phyloP scores from a whole-genome alignment of 1,140 invertebrate genomes.

The Meloidogyne chitwoodi region DNA sequence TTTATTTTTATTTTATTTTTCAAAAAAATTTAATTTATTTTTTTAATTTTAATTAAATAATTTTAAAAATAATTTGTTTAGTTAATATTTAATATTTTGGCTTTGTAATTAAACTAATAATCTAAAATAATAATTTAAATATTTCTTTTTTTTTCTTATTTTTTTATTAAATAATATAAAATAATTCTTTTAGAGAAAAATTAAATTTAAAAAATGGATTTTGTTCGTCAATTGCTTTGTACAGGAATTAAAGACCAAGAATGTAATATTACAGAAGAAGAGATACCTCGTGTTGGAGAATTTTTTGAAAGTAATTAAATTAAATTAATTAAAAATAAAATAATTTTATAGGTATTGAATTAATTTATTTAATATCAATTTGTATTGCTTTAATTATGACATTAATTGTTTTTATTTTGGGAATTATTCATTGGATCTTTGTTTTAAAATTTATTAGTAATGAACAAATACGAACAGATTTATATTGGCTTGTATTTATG shows the following conservation, averaged over 20 bases:
- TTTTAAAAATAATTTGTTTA: no score
- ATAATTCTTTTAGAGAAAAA: no score
- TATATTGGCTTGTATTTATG: conserved; percentile 57
- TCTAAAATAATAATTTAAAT: no score
- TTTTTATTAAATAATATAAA: no score
- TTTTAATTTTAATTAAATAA: no score
- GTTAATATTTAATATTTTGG: no score
- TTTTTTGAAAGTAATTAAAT: conserved; percentile 22
- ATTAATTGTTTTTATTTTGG: conserved; percentile 35
- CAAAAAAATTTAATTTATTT: no score
- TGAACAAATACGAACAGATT: conserved; percentile 50
- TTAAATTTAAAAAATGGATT: neutral
- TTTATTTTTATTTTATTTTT: no score
- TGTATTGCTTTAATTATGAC: conserved; percentile 29
- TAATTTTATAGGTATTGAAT: conserved; percentile 40
- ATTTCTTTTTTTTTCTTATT: no score
- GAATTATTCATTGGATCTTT: conserved; percentile 45
- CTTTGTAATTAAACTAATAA: no score
- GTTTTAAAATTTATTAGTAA: conserved; percentile 51
- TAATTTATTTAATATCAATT: conserved; percentile 28
- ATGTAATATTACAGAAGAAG: conserved; percentile 21
- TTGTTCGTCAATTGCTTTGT: conserved; percentile 14
- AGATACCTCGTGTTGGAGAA: conserved; percentile 18
- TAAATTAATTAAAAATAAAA: neutral
- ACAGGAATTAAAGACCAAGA: neutral